Evolutionary conservation across 2,888 invertebrate genomes (phyloP), one percentile per base, ranked within the genome.

Genomic region (Smittia sp.): DNA sequence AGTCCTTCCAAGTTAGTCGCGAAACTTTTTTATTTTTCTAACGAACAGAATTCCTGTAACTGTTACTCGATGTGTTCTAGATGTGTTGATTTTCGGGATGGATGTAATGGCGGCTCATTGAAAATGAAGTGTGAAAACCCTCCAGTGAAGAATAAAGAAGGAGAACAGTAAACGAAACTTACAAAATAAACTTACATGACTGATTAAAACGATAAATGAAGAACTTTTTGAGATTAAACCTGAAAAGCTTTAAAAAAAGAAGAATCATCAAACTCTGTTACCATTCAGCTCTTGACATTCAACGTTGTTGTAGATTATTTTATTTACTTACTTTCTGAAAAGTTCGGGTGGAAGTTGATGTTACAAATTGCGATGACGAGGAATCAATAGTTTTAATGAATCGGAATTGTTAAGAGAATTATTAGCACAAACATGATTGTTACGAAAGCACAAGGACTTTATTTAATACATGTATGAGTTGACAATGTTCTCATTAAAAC

Each of bases 101-200:
- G n/a, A n/a, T n/a, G n/a, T n/a, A n/a, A n/a, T n/a, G n/a, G 18
- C 6, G 22, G 22, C 6, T 46, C 2, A n/a, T 18, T 58, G 18
- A 58, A 58, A 58, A 58, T 58, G 22, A 58, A 58, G 58, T 58
- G 58, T 58, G 58, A 58, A 58, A 58, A 58, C 58, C 58, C 58
- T 58, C 58, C 58, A 58, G 6, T 15, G 52, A 52, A n/a, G n/a
- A n/a, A n/a, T n/a, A n/a, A n/a, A n/a, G 15, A 15, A n/a, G 46
- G 22, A 6, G 58, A 18, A 58, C 18, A 22, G 9, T 18, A 22
- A 58, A 58, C 6, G n/a, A 18, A 58, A 20, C 58, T 58, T 58
- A 58, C 58, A 58, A 58, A 46, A 46, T 46, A 46, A 46, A 58
- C 58, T 18, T 58, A 18, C 18, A 58, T 58, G 58, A 58, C 58